Conservation (phyloP, 1,140 invertebrate species). For the Nixonia krombeini region DNA sequence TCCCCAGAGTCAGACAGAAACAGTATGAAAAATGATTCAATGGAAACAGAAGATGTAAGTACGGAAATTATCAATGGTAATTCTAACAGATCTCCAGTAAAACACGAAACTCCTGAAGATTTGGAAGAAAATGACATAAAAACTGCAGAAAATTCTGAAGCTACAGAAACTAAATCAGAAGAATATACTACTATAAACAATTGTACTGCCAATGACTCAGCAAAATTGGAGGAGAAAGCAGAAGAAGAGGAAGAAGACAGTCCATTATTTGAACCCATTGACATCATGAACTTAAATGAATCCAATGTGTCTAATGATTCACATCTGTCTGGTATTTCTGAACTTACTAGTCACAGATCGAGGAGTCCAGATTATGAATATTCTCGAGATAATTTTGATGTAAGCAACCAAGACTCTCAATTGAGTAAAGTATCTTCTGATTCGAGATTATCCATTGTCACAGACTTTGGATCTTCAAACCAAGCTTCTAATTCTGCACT, state of each 20-base stretch:
- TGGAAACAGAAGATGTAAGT: conserved; percentile 55
- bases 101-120: background rate
- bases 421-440: conserved; percentile 76
- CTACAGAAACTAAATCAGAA: conserved; percentile 1
- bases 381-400: conserved; percentile 65
- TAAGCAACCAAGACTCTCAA: conserved; percentile 73
- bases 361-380: conserved; percentile 64
- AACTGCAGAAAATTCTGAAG: too few species aligned
- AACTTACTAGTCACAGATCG: conserved; percentile 72
- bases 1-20: conserved; percentile 82
- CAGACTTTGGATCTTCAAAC: conserved; percentile 68
- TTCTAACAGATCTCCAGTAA: conserved; percentile 12
- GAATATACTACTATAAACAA: conserved; percentile 18
- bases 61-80: conserved; percentile 12
- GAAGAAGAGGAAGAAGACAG: conserved; percentile 78
- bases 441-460: conserved; percentile 73
- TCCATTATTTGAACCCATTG: conserved; percentile 78
- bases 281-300: conserved; percentile 68
- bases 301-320: conserved; percentile 73
- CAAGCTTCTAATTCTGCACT: conserved; percentile 60
- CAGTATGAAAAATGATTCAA: conserved; percentile 63
- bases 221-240: conserved; percentile 72
- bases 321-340: conserved; percentile 75
- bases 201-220: conserved; percentile 54
- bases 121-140: conserved; percentile 5